A percentile compares a stretch with the other conserved stretches of the same genome.
These are phyloP conservation scores for Apodemia mormo DNA, from an alignment of 2,888 invertebrate species.

Conservation along the genomic window DNA sequence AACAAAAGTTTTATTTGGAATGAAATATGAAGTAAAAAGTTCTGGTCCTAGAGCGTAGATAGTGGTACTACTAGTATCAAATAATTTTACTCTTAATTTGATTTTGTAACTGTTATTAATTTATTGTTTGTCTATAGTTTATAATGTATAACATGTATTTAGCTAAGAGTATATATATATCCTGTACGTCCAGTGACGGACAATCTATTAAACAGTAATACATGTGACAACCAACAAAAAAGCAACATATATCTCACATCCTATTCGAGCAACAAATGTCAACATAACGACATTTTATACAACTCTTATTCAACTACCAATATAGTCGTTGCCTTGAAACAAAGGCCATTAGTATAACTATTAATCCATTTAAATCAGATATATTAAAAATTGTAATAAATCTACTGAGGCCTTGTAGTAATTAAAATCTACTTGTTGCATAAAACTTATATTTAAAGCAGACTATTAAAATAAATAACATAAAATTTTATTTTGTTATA, in stretches of 20 bases:
- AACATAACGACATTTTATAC: constrained; percentile 13
- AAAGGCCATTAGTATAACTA: constrained; percentile 2
- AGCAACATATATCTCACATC: constrained; percentile 20
- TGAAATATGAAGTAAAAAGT: too few species aligned
- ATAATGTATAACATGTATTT: neutral
- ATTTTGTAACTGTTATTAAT: too few species aligned
- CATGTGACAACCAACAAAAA: neutral
- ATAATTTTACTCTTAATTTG: too few species aligned
- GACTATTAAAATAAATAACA: too few species aligned
- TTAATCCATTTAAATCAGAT: neutral
- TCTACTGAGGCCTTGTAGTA: constrained; percentile 1
- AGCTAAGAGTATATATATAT: neutral
- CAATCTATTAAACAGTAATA: neutral
- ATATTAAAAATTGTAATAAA: constrained; percentile 6
- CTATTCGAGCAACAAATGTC: constrained; percentile 30
- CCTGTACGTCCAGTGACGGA: neutral
- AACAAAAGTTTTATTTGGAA: too few species aligned
- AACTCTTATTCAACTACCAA: constrained; percentile 12
- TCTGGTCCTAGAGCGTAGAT: too few species aligned
- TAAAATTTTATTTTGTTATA: too few species aligned
- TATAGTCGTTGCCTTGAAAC: constrained; percentile 3
- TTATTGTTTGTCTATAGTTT: too few species aligned
- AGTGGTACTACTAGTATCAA: too few species aligned
- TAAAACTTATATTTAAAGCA: neutral
- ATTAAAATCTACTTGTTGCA: constrained; percentile 1